Evolutionary conservation across 2,888 invertebrate species (phyloP), one percentile per base, ranked within the genome.

Genomic region (Tupiocoris notatus): DNA sequence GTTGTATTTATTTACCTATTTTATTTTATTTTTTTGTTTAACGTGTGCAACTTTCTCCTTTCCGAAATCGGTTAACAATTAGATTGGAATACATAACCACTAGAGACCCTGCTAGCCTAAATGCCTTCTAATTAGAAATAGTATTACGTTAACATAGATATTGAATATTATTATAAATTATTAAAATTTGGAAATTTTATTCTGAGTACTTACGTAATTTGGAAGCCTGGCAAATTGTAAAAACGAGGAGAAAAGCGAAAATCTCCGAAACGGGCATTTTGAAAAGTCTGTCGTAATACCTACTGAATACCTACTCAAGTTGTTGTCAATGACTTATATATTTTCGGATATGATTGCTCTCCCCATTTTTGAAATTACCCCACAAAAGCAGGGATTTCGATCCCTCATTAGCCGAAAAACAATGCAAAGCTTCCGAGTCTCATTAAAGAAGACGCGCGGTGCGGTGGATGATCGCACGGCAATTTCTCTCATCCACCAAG

Each of bases 141-240:
- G n/a, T n/a, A n/a, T n/a, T n/a, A n/a, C n/a, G n/a, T n/a, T n/a
- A n/a, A n/a, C n/a, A n/a, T n/a, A n/a, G n/a, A n/a, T n/a, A n/a
- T n/a, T n/a, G n/a, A n/a, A n/a, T n/a, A n/a, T n/a, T n/a, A n/a
- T n/a, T n/a, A n/a, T n/a, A n/a, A n/a, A n/a, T n/a, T n/a, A n/a
- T n/a, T n/a, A n/a, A n/a, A n/a, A n/a, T n/a, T n/a, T n/a, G 59
- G 18, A 3, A 59, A 59, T 18, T 59, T 59, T n/a, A n/a, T n/a
- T n/a, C 59, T 18, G 17, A 18, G 6, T 2, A 65, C 65, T 65
- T 18, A 65, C 65, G 65, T 25, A 65, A 39, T 65, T 65, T 65
- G 9, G 39, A 24, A 6, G 18, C 65, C 18, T n/a, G 18, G 20
- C 39, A 2, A 20, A 65, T 24, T 25, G 17, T 39, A 17, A 65